Percentiles rank a stretch among this genome's conserved stretches.
Conservation (phyloP, 2,888 invertebrate species). For the Lycaena phlaeas region DNA sequence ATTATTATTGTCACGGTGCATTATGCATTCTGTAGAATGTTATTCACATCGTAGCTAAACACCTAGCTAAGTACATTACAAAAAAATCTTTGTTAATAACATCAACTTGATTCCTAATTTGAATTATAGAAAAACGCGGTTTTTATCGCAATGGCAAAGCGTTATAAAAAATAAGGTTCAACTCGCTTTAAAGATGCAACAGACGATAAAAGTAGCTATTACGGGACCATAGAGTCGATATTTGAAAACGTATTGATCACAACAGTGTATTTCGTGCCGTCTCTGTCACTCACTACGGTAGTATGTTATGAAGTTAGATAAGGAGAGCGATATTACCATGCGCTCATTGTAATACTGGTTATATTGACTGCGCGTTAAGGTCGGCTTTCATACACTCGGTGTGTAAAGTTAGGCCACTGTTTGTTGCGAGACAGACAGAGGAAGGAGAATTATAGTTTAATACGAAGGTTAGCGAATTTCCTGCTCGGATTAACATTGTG, state of each 20-base stretch:
- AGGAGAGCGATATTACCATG: not conserved
- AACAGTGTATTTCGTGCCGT: not conserved
- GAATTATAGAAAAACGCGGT: no score
- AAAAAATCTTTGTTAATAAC: no score
- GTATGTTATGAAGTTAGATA: not conserved
- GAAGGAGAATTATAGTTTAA: not conserved
- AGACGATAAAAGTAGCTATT: constrained; percentile 3
- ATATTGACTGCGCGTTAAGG: not conserved
- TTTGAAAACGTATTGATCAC: no score
- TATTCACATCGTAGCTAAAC: no score
- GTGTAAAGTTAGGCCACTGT: not conserved
- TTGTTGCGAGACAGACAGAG: constrained; percentile 1
- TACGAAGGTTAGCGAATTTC: constrained; percentile 7
- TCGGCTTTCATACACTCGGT: not conserved
- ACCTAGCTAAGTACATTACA: no score
- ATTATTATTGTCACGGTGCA: no score
- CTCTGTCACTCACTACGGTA: constrained; percentile 1
- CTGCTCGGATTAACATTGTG: not conserved
- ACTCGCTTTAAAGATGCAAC: no score
- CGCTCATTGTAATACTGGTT: not conserved
- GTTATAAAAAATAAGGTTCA: no score
- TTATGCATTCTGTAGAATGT: no score
- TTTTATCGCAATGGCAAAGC: no score
- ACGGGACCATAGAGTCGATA: not conserved
- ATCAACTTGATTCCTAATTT: no score